These are phyloP conservation scores for Tragelaphus buxtoni DNA, from an alignment of 2,113 vertebrate genomes.

Conservation along the genomic window DNA sequence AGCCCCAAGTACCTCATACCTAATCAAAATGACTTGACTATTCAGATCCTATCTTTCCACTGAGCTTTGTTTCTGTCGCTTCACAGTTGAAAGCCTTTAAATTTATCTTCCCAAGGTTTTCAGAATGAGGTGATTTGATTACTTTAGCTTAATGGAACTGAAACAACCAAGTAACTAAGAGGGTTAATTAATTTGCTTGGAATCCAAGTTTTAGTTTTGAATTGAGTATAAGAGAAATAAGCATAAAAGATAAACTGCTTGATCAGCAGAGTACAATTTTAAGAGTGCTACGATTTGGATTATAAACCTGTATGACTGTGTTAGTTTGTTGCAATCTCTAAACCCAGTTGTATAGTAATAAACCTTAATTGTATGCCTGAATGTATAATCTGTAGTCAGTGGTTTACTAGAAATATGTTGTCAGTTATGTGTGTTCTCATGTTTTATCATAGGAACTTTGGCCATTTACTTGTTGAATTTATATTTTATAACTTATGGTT, in stretches of 20 bases:
- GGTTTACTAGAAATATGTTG: not conserved
- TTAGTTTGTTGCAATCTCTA: not conserved
- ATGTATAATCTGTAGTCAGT: not conserved
- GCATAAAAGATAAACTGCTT: conserved; percentile 1
- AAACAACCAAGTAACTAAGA: conserved; percentile 40
- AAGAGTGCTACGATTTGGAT: conserved; percentile 19
- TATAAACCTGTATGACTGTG: not conserved
- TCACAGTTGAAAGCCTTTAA: conserved; percentile 28
- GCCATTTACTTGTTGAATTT: not conserved
- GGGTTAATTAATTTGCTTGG: conserved; percentile 50
- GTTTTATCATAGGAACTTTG: not conserved
- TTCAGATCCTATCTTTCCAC: not conserved
- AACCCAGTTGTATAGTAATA: not conserved
- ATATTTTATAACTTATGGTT: not conserved
- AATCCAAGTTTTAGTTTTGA: conserved; percentile 54
- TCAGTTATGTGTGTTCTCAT: not conserved
- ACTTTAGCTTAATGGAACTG: conserved; percentile 44
- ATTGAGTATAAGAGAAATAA: not conserved
- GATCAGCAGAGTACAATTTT: not conserved
- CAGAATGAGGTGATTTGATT: conserved; percentile 39
- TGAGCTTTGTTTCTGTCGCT: conserved; percentile 11
- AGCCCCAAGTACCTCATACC: not conserved
- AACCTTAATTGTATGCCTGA: not conserved
- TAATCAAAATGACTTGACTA: not conserved
- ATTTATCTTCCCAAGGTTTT: conserved; percentile 22